Evolutionary conservation across 2,797 vertebrate genomes (phyloP).

Genomic region (Sitta carolinensis): DNA sequence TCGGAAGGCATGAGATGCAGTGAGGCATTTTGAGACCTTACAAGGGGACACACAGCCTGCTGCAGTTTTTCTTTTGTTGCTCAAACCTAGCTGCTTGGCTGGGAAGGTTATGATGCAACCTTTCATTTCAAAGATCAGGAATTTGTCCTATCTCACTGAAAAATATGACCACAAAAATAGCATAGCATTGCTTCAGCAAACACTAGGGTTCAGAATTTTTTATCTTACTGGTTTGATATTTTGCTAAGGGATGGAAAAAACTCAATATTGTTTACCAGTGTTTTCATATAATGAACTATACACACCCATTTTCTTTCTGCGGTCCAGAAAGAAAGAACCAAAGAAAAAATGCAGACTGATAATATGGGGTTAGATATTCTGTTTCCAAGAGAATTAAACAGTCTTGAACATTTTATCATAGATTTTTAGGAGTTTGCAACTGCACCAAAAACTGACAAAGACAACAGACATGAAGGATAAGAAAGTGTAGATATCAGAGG

Average conservation of each 20-base stretch:
- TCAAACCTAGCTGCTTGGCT: not conserved
- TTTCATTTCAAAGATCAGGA: not conserved
- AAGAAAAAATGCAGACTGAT: not conserved
- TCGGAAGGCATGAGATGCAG: fast-evolving
- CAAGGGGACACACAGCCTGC: not conserved
- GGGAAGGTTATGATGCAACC: not conserved
- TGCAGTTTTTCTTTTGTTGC: not conserved
- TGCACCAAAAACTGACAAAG: not conserved
- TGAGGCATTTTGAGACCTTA: not conserved
- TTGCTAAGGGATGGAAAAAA: not conserved
- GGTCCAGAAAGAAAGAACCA: not conserved
- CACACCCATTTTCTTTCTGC: constrained; percentile 9
- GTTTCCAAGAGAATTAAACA: constrained; percentile 12
- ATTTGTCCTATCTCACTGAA: not conserved
- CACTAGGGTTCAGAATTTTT: not conserved
- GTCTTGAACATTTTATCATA: not conserved
- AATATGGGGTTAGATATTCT: not conserved
- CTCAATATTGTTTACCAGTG: not conserved
- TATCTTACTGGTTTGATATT: not conserved
- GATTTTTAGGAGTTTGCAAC: not conserved
- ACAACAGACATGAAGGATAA: not conserved
- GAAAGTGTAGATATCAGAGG: not conserved
- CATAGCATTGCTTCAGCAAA: not conserved
- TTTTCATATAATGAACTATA: not conserved
- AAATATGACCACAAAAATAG: not conserved